Base-by-base conservation (phyloP, 2,797 vertebrate species). In the Sandelia bainsii region DNA sequence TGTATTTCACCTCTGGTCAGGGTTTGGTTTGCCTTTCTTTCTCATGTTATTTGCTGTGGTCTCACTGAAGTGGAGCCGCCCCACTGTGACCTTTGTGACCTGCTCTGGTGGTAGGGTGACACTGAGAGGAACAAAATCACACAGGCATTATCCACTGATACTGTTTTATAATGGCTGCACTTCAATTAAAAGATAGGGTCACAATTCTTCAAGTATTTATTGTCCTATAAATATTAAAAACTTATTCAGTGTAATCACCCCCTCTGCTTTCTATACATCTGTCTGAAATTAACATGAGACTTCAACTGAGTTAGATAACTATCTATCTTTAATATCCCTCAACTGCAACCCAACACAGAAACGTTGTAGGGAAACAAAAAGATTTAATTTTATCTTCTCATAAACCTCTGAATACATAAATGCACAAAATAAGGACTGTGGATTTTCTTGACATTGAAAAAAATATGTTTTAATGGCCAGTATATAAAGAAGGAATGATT, bases 11-110 rank as follows among this genome's bases (percentile, higher is more conserved):
- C 98, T 97, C 94, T 99, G 98, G 92, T 99, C 98, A 0, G 98
- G 98, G 88, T 99, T 99, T 44, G 98, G 98, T 75, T 99, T 99
- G 87, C 98, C 98, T 87, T 99, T 99, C 91, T 99, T 99, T 78
- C 98, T 93, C 98, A 99, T 99, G 93, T 99, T 99, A 91, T 99
- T 99, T 66, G 98, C 96, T 0, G 98, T 99, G 77, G 98, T 99
- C 91, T 99, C 98, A 0, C 98, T 99, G 92, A 99, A 99, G 92
- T 99, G 98, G 67, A 99, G 92, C 44, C 98, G 93, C 32, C 98
- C 98, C 81, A 99, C 98, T 0, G 98, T 99, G 81, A 99, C 97
- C 89, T 99, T 99, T 39, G 98, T 99, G 82, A 99, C 98, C 93
- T 99, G 98, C 89, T 99, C 98, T 0, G 97, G 92, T 8, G 98